A percentile compares a stretch with the other conserved stretches of the same genome.
These are phyloP conservation scores for Branchellion lobata DNA, from an alignment of 2,888 invertebrate species.

Conservation along the genomic window DNA sequence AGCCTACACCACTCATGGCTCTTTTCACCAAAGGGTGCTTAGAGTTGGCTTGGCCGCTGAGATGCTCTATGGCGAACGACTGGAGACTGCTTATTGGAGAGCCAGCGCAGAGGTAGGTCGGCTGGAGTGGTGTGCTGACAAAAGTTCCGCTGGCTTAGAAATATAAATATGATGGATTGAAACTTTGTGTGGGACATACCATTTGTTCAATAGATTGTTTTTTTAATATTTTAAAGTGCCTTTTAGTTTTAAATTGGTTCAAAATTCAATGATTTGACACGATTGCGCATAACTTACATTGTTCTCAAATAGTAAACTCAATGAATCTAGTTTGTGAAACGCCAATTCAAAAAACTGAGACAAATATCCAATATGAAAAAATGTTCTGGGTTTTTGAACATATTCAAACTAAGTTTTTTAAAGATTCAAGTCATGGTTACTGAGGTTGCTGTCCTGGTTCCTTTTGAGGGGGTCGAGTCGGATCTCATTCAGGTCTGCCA, in stretches of 20 bases:
- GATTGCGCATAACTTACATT: too few relatives aligned
- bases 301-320: too few relatives aligned
- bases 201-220: too few relatives aligned
- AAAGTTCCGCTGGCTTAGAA: neutral
- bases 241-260: too few relatives aligned
- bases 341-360: too few relatives aligned
- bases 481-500: neutral
- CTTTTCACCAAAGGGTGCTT: constrained; percentile 49
- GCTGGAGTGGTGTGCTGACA: neutral
- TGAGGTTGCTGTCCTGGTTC: neutral
- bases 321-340: neutral
- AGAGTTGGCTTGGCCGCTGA: neutral
- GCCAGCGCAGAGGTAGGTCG: neutral
- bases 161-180: neutral
- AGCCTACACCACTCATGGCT: constrained; percentile 52
- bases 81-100: neutral
- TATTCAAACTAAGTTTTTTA: too few relatives aligned
- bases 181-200: neutral
- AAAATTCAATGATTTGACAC: too few relatives aligned
- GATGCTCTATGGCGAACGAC: neutral
- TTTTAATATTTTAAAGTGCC: too few relatives aligned
- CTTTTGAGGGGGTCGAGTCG: constrained; percentile 8
- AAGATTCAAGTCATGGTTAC: too few relatives aligned
- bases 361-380: too few relatives aligned
- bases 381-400: too few relatives aligned